Evolutionary conservation across 2,888 invertebrate species (phyloP).

Genomic region (Ferdinandea cuprea): DNA sequence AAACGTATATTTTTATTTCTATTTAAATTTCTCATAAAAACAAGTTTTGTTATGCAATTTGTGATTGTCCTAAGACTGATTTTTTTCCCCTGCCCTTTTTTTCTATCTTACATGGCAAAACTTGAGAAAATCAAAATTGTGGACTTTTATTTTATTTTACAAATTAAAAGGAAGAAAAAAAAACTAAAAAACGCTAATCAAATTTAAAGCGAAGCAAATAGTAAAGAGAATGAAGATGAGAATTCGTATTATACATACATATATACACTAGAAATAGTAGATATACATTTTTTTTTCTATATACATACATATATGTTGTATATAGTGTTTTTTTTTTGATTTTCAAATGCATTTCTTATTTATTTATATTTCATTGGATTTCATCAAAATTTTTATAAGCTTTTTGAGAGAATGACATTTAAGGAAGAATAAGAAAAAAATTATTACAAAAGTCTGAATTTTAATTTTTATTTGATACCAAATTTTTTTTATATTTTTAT

Average conservation of each 20-base stretch:
- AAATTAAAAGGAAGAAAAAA: constrained; percentile 30
- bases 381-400: constrained; percentile 63
- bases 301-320: no score
- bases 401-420: constrained; percentile 37
- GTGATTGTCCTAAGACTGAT: constrained; percentile 80
- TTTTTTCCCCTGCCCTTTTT: constrained; percentile 72
- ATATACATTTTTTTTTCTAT: constrained; percentile 28
- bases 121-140: constrained; percentile 69
- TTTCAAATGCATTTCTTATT: constrained; percentile 65
- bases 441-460: constrained; percentile 65
- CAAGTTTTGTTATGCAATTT: constrained; percentile 77
- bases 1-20: constrained; percentile 12
- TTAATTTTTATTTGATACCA: constrained; percentile 70
- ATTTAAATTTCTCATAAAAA: constrained; percentile 35
- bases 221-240: constrained; percentile 61
- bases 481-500: constrained; percentile 56
- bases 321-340: constrained; percentile 6
- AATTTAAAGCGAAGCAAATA: constrained; percentile 43
- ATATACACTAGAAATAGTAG: constrained; percentile 61
- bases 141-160: constrained; percentile 44
- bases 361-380: constrained; percentile 66
- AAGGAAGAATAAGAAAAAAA: constrained; percentile 26
- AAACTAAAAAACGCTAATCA: constrained; percentile 18
- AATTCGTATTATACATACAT: constrained; percentile 64
- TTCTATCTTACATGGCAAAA: constrained; percentile 66